These are phyloP conservation scores for Sitobion miscanthi DNA, from an alignment of 1,140 invertebrate genomes.

Conservation along the genomic window DNA sequence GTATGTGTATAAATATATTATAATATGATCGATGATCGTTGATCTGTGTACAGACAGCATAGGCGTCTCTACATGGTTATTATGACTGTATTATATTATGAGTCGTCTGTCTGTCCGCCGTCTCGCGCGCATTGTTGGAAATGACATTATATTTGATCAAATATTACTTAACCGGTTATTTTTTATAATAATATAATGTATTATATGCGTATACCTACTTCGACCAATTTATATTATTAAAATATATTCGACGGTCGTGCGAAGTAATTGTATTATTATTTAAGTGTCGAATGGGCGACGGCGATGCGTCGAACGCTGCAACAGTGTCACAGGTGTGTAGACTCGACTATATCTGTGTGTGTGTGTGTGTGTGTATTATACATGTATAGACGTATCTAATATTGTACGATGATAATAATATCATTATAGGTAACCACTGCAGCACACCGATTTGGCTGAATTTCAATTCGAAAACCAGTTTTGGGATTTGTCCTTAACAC, in stretches of 20 bases:
- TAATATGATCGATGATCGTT: not conserved
- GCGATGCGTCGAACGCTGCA: not conserved
- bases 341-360: not conserved
- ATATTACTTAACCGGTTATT: slow-evolving; percentile 3
- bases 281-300: not conserved
- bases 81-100: not conserved
- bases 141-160: not conserved
- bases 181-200: no score
- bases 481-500: slow-evolving; percentile 22
- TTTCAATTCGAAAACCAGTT: slow-evolving; percentile 29
- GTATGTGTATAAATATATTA: no score
- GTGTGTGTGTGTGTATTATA: not conserved
- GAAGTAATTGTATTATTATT: not conserved
- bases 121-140: not conserved
- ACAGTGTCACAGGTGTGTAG: not conserved
- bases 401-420: not conserved
- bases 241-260: not conserved
- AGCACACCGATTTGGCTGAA: not conserved
- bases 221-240: not conserved
- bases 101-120: not conserved
- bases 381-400: not conserved
- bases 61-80: not conserved
- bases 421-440: not conserved
- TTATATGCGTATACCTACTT: not conserved
- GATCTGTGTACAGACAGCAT: not conserved